Base-by-base conservation (phyloP, 2,113 vertebrate genomes). In the Gulo gulo region DNA sequence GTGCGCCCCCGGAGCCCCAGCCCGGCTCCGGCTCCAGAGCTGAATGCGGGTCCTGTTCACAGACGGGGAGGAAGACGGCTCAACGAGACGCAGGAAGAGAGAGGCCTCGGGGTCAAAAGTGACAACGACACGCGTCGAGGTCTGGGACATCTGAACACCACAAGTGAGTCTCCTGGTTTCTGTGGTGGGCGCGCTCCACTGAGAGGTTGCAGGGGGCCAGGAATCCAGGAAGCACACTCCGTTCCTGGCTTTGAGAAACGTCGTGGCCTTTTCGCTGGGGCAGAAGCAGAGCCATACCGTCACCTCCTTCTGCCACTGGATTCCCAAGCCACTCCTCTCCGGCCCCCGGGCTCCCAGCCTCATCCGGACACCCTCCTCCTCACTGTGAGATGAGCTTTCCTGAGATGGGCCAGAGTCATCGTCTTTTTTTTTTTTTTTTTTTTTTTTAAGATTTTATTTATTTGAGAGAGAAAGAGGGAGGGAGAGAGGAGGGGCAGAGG, bases 241-340 rank as follows among this genome's bases (percentile, higher is more conserved):
- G 0, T 12, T 45, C 21, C 57, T 2, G 0, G 34, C 34, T 85
- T 76, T 23, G 14, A 78, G 89, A 55, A 80, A 29, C 6, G 21
- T 14, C 0, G 2, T 3, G 12, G 11, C 16, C 6, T 0, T 55
- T 42, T 74, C 74, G 45, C 5, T 6, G 45, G 59, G 34, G 1
- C 13, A 52, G 63, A 34, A 10, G 47, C 39, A 12, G 29, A 65
- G 29, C 39, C 14, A 7, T 0, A 1, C 31, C 5, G 1, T 0
- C 8, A n/a, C 50, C 45, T n/a, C 20, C 45, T 47, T 13, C 31
- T 20, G 76, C 16, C 24, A 6, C 47, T 4, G 7, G 7, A 4
- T 5, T 14, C 31, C 59, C 24, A 23, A 31, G 57, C 4, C 45
- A 20, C 67, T 13, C 20, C n/a, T n/a, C 24, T 16, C 31, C 1